Evolutionary conservation across 2,113 vertebrate genomes (phyloP), one percentile per base, ranked within the genome.

Genomic region (Anoplopoma fimbria): DNA sequence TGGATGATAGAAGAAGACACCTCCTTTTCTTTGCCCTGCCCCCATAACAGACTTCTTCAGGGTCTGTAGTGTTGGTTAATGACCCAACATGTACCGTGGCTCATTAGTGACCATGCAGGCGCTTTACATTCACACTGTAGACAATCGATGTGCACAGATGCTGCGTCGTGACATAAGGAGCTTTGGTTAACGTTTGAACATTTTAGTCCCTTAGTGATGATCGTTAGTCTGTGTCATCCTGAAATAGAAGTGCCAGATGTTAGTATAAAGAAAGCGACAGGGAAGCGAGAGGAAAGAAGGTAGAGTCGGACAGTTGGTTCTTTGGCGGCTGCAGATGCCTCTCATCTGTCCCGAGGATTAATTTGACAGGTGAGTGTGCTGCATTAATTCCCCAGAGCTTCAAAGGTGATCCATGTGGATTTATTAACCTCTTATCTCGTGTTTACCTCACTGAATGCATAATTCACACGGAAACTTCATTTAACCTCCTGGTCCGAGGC

Each of bases 361-460:
- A 82, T 89, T 79, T 87, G 91, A 81, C 85, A 81, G 83, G 88
- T 87, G 65, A 91, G 62, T n/a, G 34, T 81, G 78, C 76, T 57
- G 25, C 65, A 77, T 69, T 40, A 3, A 64, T 82, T 84, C 72
- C 82, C 55, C 33, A 34, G 47, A 74, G 70, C 77, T 89, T 92
- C 69, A 82, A 88, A 91, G 75, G 81, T 87, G 89, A 82, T 75
- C 77, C 57, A 53, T 61, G 51, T 42, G 82, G 80, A 91, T 93
- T 84, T 86, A 89, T 83, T 51, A 77, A 76, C 69, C 58, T 84
- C 73, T 82, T 89, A 91, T 91, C 88, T 85, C 21, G 0, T 75
- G 85, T 91, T 91, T 89, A 88, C 79, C 27, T 63, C 81, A 4
- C 34, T 60, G 61, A 79, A 87, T 79, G 53, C 86, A 90, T 91